Evolutionary conservation across 2,888 invertebrate species (phyloP).

Genomic region (Hermaeophaga mercurialis): DNA sequence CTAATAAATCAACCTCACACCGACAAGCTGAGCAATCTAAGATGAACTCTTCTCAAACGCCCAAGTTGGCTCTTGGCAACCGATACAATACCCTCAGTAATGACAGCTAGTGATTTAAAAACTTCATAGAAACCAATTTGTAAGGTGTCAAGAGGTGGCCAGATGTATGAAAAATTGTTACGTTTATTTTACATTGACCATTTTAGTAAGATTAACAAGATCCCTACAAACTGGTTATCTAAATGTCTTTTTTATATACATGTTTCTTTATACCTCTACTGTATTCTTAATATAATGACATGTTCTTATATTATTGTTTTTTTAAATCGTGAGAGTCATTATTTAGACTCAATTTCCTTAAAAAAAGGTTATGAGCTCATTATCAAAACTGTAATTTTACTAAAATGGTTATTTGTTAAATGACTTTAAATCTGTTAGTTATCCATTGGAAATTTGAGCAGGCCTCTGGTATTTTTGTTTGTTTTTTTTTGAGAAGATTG

Average conservation of each 20-base stretch:
- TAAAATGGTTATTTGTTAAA: neutral
- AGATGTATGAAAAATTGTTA: constrained; percentile 25
- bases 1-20: constrained; percentile 60
- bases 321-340: too few relatives aligned
- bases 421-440: constrained; percentile 15
- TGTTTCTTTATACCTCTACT: too few relatives aligned
- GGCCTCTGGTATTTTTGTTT: constrained; percentile 3
- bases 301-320: too few relatives aligned
- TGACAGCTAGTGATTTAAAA: constrained; percentile 59
- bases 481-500: too few relatives aligned
- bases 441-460: constrained; percentile 5
- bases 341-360: too few relatives aligned
- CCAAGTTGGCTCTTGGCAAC: constrained; percentile 66
- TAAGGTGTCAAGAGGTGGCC: constrained; percentile 38
- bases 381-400: too few relatives aligned
- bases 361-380: too few relatives aligned
- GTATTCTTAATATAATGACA: too few relatives aligned
- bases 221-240: too few relatives aligned
- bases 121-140: constrained; percentile 41
- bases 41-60: constrained; percentile 58
- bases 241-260: too few relatives aligned
- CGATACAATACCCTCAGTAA: constrained; percentile 67
- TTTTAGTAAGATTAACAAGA: neutral
- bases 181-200: constrained; percentile 27
- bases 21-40: constrained; percentile 59